These are phyloP conservation scores for Phrynocephalus guinanensis DNA, from an alignment of 2,797 vertebrate genomes.

Conservation along the genomic window DNA sequence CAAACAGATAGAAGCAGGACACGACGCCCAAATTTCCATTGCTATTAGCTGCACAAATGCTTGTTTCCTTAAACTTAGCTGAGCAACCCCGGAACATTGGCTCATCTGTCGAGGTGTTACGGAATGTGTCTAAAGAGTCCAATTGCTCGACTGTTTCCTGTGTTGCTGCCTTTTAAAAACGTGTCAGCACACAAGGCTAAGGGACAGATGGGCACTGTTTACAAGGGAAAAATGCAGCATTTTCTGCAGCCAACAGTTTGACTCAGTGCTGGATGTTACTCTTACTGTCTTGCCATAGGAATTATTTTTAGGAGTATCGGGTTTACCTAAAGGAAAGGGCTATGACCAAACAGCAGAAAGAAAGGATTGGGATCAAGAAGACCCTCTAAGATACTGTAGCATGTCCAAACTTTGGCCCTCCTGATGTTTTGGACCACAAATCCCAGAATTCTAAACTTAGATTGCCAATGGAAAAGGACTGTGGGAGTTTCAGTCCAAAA, in stretches of 20 bases:
- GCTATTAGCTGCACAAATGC: background rate
- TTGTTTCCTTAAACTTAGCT: background rate
- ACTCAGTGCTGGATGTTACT: background rate
- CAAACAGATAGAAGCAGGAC: background rate
- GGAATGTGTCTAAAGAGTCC: background rate
- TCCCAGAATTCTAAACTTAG: too few relatives aligned
- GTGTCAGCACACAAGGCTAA: background rate
- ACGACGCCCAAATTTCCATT: background rate
- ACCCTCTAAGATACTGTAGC: background rate
- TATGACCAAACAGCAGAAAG: background rate
- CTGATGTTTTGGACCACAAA: background rate
- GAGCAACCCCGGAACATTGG: background rate
- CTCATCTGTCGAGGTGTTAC: background rate
- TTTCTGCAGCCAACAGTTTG: constrained; percentile 26
- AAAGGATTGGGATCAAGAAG: background rate
- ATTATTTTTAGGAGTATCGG: background rate
- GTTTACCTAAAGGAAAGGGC: background rate
- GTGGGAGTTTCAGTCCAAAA: too few relatives aligned
- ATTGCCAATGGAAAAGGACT: too few relatives aligned
- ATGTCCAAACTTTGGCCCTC: background rate
- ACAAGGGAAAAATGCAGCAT: background rate
- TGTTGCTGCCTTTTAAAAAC: background rate
- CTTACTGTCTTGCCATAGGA: background rate
- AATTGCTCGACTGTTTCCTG: background rate
- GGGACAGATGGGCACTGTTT: background rate